Base-by-base conservation (phyloP, 2,113 vertebrate species). In the Muscicapa adusta region DNA sequence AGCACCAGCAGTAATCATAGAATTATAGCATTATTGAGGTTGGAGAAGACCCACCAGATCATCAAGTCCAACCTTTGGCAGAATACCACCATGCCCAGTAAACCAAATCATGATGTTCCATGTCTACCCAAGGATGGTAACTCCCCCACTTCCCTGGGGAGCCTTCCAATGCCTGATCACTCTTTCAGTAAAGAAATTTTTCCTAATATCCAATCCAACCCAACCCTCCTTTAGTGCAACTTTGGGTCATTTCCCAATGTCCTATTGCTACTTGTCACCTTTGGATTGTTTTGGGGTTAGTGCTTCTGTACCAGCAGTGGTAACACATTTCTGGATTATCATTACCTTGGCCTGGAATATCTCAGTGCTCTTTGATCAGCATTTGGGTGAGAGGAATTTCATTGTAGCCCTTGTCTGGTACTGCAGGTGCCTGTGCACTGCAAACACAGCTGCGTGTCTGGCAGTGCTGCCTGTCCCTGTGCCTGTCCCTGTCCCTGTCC, bases 361-460 rank as follows among this genome's bases (percentile, higher is more conserved):
- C 78, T 95, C 63, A 22, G 51, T 45, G 67, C 54, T 53, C 89
- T 96, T 94, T 92, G 89, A 72, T 92, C 79, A 93, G 65, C 24
- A 42, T 65, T 79, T 91, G 28, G 8, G 61, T 88, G 79, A 74
- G 85, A 80, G 63, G 85, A 91, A 51, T 84, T 51, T 62, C 48
- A 11, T 74, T 67, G 79, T 85, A 54, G 45, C 38, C 75, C 56
- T 76, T 90, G 75, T 80, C 19, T 88, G 79, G 57, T 58, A 8
- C 56, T 60, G 61, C 57, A 61, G 29, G 79, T 93, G 87, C 74
- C 58, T 38, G 62, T 50, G 92, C 66, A 58, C 72, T 88, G 88
- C 75, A 95, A 95, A 94, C 68, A 86, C 31, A 93, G 56, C 77
- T 89, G 87, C 29, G 5, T 88, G 91, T 73, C 75, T 91, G 71